These are phyloP conservation scores for Ennomos erosarius DNA, from an alignment of 2,888 invertebrate species.

Conservation along the genomic window DNA sequence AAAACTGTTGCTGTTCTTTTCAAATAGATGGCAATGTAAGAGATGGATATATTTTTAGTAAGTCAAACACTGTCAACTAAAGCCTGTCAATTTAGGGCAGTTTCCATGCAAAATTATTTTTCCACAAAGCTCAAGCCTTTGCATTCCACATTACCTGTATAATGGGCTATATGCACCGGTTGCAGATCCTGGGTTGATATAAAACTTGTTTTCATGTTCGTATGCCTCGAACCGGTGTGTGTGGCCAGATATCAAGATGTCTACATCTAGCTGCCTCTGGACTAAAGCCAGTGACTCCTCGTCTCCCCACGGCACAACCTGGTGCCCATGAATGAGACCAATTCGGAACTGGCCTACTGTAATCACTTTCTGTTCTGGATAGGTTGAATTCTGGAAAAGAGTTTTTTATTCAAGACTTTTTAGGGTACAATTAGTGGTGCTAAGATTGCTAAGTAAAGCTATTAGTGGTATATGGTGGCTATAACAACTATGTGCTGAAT, in stretches of 20 bases:
- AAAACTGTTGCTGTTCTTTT: too few relatives aligned
- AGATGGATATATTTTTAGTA: too few relatives aligned
- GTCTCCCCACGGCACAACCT: conserved; percentile 99
- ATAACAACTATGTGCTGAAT: too few relatives aligned
- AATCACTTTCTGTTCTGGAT: conserved; percentile 99
- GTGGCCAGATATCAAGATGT: conserved; percentile 99
- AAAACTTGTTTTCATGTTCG: conserved; percentile 99
- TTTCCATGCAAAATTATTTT: too few relatives aligned
- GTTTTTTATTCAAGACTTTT: too few relatives aligned
- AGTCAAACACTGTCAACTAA: too few relatives aligned
- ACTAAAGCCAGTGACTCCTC: conserved; percentile 96
- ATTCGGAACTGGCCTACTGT: conserved; percentile 99
- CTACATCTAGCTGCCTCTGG: conserved; percentile 98
- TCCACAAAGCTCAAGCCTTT: too few relatives aligned
- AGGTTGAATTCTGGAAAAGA: conserved; percentile 91
- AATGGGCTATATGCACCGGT: conserved; percentile 98
- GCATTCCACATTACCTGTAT: conserved; percentile 87
- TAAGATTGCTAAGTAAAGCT: too few relatives aligned
- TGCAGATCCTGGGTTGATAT: conserved; percentile 99
- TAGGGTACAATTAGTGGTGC: too few relatives aligned
- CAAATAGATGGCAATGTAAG: too few relatives aligned
- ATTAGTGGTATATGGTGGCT: too few relatives aligned
- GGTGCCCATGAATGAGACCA: conserved; percentile 98
- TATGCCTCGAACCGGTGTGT: conserved; percentile 99
- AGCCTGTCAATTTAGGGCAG: too few relatives aligned